Percentiles rank a stretch among this genome's conserved stretches.
These are phyloP conservation scores for Dasypolia templi DNA, from an alignment of 2,888 invertebrate species.

Conservation along the genomic window DNA sequence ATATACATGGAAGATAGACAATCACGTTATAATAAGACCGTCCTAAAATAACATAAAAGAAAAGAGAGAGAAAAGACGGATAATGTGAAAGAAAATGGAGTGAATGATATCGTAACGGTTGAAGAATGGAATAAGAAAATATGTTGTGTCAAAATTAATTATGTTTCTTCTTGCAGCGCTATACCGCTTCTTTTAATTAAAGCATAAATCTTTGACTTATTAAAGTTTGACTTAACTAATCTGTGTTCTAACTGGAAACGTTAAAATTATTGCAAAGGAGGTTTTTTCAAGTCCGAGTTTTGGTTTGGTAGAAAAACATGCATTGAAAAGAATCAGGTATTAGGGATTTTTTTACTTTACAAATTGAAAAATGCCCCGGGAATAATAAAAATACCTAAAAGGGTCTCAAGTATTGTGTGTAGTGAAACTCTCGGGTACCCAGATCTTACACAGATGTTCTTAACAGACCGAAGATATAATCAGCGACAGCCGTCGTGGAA, in stretches of 20 bases:
- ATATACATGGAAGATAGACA: too few species aligned
- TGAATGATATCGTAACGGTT: too few species aligned
- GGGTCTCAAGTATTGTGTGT: too few species aligned
- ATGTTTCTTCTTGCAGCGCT: constrained; percentile 52
- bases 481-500: too few species aligned
- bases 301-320: not conserved
- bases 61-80: too few species aligned
- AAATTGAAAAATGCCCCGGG: not conserved
- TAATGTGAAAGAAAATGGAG: too few species aligned
- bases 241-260: constrained; percentile 50
- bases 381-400: not conserved
- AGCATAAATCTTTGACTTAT: constrained; percentile 62
- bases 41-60: too few species aligned
- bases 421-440: too few species aligned
- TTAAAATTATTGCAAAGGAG: constrained; percentile 22
- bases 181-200: constrained; percentile 50
- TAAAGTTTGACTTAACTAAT: constrained; percentile 55
- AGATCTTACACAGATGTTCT: too few species aligned
- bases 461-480: too few species aligned
- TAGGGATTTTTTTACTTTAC: not conserved
- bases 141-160: constrained; percentile 69
- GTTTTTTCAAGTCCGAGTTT: constrained; percentile 9
- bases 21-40: too few species aligned
- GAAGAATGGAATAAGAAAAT: too few species aligned
- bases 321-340: not conserved